Conservation (phyloP, 1,140 invertebrate species). For the Himalopsyche phryganea region DNA sequence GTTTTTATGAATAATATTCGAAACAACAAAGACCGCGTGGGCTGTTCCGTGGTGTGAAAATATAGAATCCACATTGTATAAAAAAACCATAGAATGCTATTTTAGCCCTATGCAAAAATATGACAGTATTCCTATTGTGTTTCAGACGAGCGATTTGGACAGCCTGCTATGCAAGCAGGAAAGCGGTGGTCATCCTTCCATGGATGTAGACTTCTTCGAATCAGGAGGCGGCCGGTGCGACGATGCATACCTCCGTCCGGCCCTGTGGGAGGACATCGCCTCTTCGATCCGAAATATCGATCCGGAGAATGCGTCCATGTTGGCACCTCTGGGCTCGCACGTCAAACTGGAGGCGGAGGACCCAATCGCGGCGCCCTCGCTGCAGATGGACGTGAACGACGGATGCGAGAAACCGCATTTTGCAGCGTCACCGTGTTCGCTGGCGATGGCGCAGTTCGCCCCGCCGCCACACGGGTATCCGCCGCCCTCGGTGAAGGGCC, state of each 20-base stretch:
- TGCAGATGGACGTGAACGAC: conserved; percentile 42
- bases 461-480: conserved; percentile 45
- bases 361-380: conserved; percentile 52
- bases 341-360: conserved; percentile 63
- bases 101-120: no score
- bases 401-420: conserved; percentile 14
- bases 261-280: conserved; percentile 84
- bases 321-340: conserved; percentile 60
- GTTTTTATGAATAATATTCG: no score
- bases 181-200: conserved; percentile 19
- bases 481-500: conserved; percentile 44
- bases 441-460: conserved; percentile 35
- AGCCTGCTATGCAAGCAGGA: conserved; percentile 48
- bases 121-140: background rate
- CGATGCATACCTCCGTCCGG: conserved; percentile 77
- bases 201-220: conserved; percentile 28
- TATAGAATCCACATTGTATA: no score
- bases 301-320: conserved; percentile 83
- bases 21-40: no score
- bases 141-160: conserved; percentile 52
- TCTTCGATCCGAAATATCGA: conserved; percentile 85
- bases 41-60: no score
- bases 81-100: no score
- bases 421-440: conserved; percentile 6
- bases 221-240: conserved; percentile 55